Percentiles rank a stretch among this genome's conserved stretches.
phyloP scores from a whole-genome alignment of 1,140 invertebrate species.

The Homalodisca vitripennis region DNA sequence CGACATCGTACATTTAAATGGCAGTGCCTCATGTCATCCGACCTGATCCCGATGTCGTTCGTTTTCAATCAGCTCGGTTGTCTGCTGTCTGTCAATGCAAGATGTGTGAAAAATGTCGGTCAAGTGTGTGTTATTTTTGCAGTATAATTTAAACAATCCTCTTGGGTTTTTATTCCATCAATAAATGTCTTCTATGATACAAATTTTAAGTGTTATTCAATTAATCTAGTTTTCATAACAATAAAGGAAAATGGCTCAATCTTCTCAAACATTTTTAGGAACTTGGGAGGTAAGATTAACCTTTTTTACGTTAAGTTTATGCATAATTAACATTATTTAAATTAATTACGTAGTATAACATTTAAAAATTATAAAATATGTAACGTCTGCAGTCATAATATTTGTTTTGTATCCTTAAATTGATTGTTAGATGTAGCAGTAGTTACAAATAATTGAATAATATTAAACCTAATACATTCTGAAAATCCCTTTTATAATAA shows the following conservation, averaged over 20 bases:
- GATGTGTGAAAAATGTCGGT: too few relatives aligned
- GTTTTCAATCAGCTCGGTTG: too few relatives aligned
- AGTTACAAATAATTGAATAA: background rate
- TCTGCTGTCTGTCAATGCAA: too few relatives aligned
- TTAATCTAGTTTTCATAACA: background rate
- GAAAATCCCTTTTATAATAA: too few relatives aligned
- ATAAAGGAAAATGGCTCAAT: background rate
- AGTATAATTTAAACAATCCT: too few relatives aligned
- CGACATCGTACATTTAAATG: too few relatives aligned
- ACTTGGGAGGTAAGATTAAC: conserved; percentile 22
- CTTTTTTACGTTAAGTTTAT: background rate
- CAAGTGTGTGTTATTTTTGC: too few relatives aligned
- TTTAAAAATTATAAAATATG: background rate
- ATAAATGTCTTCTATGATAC: too few relatives aligned
- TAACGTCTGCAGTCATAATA: background rate
- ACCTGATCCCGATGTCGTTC: too few relatives aligned
- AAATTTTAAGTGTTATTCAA: too few relatives aligned
- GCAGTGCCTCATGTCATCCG: too few relatives aligned
- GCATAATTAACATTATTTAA: background rate
- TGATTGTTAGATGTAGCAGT: background rate
- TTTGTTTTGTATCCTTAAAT: background rate
- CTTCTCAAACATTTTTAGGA: conserved; percentile 19
- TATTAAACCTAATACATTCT: background rate
- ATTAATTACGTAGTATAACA: background rate
- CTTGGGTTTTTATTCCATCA: too few relatives aligned